Conservation (phyloP, 2,888 invertebrate genomes). For the Phengaris alcon region DNA sequence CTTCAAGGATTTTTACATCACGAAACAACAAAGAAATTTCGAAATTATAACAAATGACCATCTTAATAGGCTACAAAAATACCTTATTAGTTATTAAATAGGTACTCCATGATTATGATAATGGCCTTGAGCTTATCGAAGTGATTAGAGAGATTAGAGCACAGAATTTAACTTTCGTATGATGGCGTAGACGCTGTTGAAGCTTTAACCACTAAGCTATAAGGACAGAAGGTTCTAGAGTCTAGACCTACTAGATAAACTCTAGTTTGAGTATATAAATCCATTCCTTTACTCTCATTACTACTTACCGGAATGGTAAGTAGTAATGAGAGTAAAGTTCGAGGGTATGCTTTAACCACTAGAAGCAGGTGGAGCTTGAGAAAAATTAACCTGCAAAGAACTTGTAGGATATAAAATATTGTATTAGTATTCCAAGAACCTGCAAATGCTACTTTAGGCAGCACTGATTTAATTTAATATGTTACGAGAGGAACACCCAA, state of each 20-base stretch:
- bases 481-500: background rate
- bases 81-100: slow-evolving; percentile 18
- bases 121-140: background rate
- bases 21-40: slow-evolving; percentile 20
- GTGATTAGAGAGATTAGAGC: background rate
- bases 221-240: background rate
- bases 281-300: too few relatives aligned
- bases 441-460: background rate
- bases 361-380: too few relatives aligned
- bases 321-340: too few relatives aligned
- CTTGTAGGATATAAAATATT: too few relatives aligned
- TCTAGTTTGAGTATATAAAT: too few relatives aligned
- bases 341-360: too few relatives aligned
- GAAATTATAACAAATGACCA: slow-evolving; percentile 25
- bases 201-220: background rate
- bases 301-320: too few relatives aligned
- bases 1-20: background rate
- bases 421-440: too few relatives aligned
- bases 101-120: background rate
- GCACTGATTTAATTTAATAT: background rate
- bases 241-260: too few relatives aligned
- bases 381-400: too few relatives aligned
- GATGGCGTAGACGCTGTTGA: background rate
- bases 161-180: background rate
- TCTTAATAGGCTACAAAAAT: background rate